Evolutionary conservation across 2,797 vertebrate genomes (phyloP), one percentile per base, ranked within the genome.

Genomic region (Arremon aurantiirostris): DNA sequence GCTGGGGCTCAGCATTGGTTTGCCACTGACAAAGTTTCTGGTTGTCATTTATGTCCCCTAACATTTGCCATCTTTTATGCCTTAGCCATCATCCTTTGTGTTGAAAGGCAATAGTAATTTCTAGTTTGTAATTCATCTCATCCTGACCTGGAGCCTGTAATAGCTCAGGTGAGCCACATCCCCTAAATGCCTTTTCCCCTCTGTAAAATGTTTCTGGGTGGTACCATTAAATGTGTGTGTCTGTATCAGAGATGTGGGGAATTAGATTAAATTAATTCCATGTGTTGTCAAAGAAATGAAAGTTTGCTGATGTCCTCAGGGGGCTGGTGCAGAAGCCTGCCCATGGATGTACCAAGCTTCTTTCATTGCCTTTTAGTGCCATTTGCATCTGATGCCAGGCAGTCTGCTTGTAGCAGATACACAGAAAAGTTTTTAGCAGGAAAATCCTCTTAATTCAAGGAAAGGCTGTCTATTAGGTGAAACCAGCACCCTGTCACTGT

Each of bases 61-160:
- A 50, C 6, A 2, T 50, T 61, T 27, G 27, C 66, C 19, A 24
- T 37, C 49, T 59, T 69, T 26, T 52, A 46, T 41, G 56, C 60
- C n/a, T 66, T 65, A 22, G 30, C 61, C 28, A 24, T 72, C 73
- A 47, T 35, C 18, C 53, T 47, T 88, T 70, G 41, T 2, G 1
- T 39, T 70, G n/a, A 47, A 53, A 28, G 34, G 44, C 55, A 60
- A 13, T 6, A 13, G 24, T n/a, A 0, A 0, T 73, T 86, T 61
- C 47, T 70, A 18, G 39, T 2, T 12, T 21, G 12, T 16, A 41
- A 56, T 60, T 82, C 26, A 8, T 46, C 17, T 28, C 34, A 60
- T 61, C 52, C 53, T 42, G 19, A 56, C 9, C 1, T 56, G 34
- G 46, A 84, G 13, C 49, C 78, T 63, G 0, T 34, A 69, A 42